Conservation (phyloP, 2,888 invertebrate species). For the Saturnia pavonia region DNA sequence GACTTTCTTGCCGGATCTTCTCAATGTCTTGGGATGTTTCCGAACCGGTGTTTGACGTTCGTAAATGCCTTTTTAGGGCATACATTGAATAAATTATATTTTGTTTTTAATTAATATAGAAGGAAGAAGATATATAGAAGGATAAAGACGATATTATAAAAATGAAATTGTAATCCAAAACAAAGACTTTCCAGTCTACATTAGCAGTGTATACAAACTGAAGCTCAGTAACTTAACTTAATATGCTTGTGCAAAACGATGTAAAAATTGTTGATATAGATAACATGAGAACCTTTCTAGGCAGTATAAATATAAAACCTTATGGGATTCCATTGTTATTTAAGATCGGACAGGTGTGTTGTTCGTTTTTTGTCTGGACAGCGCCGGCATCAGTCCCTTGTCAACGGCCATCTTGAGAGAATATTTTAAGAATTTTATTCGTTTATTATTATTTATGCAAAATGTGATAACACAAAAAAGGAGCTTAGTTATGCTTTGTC, state of each 20-base stretch:
- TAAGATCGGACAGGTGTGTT: neutral
- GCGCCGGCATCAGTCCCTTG: neutral
- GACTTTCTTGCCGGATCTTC: too few species aligned
- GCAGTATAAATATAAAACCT: neutral
- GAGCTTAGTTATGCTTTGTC: neutral
- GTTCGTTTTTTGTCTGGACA: constrained; percentile 9
- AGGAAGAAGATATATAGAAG: too few species aligned
- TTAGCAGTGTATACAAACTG: too few species aligned
- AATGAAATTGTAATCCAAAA: too few species aligned
- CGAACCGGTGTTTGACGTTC: too few species aligned
- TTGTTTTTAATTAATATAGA: too few species aligned
- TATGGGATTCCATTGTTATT: constrained; percentile 7
- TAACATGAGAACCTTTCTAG: neutral
- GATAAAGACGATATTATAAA: too few species aligned
- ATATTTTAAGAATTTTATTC: neutral
- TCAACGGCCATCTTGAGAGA: neutral
- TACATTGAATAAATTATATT: too few species aligned
- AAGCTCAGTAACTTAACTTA: too few species aligned
- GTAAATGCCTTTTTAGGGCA: too few species aligned
- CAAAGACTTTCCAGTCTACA: too few species aligned
- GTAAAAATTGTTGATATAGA: neutral
- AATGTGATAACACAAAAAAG: neutral
- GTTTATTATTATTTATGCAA: neutral
- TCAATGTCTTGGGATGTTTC: too few species aligned
- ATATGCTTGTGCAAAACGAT: neutral